Percentiles rank a stretch among this genome's conserved stretches.
Evolutionary conservation across 2,888 invertebrate species (phyloP).

Genomic region (Xestia rhomboidea): DNA sequence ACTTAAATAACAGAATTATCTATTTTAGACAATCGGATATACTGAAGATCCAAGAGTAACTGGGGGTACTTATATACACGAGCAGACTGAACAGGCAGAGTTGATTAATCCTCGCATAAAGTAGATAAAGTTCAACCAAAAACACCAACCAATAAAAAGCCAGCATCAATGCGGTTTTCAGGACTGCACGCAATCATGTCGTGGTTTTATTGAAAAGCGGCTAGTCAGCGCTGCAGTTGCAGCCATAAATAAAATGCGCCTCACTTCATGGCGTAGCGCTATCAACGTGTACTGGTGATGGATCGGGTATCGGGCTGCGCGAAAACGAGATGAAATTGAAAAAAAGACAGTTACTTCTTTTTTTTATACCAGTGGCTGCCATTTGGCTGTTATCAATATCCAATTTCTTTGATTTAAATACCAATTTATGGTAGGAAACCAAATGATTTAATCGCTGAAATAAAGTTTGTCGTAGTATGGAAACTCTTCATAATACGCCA

Average conservation of each 20-base stretch:
- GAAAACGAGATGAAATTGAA: background rate
- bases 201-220: slow-evolving; percentile 39
- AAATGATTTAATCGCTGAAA: too few relatives aligned
- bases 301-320: slow-evolving; percentile 9
- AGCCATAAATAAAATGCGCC: slow-evolving; percentile 33
- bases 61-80: too few relatives aligned
- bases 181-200: slow-evolving; percentile 6
- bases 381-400: too few relatives aligned
- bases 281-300: slow-evolving; percentile 20
- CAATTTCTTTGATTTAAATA: too few relatives aligned
- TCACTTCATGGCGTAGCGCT: background rate
- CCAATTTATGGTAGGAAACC: too few relatives aligned
- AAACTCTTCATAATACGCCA: too few relatives aligned
- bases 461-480: too few relatives aligned
- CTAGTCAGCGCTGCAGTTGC: slow-evolving; percentile 13
- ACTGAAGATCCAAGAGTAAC: background rate
- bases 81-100: background rate
- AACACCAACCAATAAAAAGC: background rate
- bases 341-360: background rate
- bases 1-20: background rate
- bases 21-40: background rate
- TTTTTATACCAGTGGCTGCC: too few relatives aligned
- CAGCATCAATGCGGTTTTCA: background rate
- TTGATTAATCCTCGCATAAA: background rate
- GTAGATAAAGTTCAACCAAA: background rate